Conservation (phyloP, 2,797 vertebrate species). For the Falco rusticolus region DNA sequence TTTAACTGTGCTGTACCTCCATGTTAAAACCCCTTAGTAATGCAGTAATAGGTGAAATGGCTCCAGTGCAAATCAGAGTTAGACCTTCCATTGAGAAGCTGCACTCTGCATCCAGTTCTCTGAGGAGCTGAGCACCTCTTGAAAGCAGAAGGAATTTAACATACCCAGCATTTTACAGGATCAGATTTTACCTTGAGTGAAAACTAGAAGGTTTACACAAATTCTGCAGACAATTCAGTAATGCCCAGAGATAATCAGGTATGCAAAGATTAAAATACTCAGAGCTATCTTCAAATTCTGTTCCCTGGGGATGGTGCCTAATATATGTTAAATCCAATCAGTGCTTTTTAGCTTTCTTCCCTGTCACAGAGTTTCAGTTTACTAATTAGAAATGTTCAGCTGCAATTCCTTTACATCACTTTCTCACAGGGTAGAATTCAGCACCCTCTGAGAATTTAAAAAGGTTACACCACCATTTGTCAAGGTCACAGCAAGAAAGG, state of each 20-base stretch:
- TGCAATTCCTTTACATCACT: slow-evolving; percentile 49
- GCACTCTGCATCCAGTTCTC: not conserved
- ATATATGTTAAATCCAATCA: slow-evolving; percentile 55
- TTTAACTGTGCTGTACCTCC: not conserved
- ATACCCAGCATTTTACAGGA: not conserved
- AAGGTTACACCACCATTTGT: slow-evolving; percentile 55
- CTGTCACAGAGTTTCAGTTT: slow-evolving; percentile 56
- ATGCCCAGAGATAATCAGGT: slow-evolving; percentile 7
- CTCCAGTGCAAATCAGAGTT: not conserved
- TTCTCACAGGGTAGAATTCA: slow-evolving; percentile 30
- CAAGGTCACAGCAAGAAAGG: slow-evolving; percentile 62
- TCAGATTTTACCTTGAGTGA: not conserved
- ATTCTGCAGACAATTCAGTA: not conserved
- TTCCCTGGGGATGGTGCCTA: slow-evolving; percentile 20
- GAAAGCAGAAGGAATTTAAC: not conserved
- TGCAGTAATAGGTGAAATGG: not conserved
- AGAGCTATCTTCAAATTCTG: slow-evolving; percentile 12
- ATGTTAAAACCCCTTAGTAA: not conserved
- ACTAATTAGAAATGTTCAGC: slow-evolving; percentile 63
- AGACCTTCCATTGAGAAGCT: not conserved
- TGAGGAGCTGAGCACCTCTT: not conserved
- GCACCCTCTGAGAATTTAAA: slow-evolving; percentile 25
- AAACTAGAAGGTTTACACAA: not conserved
- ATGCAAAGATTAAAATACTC: not conserved
- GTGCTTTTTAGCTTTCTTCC: slow-evolving; percentile 45